Base-by-base conservation (phyloP, 2,888 invertebrate genomes). In the Thymelicus sylvestris region DNA sequence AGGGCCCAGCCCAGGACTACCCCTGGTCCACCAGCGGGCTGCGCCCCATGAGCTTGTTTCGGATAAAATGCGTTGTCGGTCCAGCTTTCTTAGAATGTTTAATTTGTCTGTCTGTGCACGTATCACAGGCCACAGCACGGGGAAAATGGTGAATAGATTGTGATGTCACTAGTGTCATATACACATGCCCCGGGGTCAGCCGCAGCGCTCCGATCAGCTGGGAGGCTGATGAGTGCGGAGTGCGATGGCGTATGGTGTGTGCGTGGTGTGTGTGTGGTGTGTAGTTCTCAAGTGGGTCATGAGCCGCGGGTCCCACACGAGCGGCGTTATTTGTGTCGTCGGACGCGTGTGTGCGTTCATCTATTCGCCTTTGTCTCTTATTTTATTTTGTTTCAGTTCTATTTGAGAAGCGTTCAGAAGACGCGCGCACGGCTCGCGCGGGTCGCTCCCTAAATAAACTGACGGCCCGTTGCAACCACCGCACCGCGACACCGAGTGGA, bases 301-400 rank as follows among this genome's bases (percentile, higher is more conserved):
- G 47, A 48, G 41, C 71, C 13, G 63, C 61, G 62, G 67, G 48
- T 48, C 48, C 48, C 67, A 61, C 52, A 39, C 70, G 52, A 47
- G 47, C 64, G 69, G 75, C 75, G 76, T 76, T 74, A 76, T 78
- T 72, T 72, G 69, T 67, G 66, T 73, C 74, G 73, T 48, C 41
- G 19, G 52, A 41, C 61, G 52, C 62, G 31, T 31, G 50, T 24
- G 61, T 52, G 67, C 52, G 61, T 61, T 15, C 62, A 38, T 62
- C 31, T 31, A 31, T 31, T 31, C 61, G 61, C 67, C 67, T 68
- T 68, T 68, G 67, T 73, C 68, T 74, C 63, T 69, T 68, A 62
- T 72, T 73, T 77, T 69, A 74, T 74, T 76, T 74, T 74, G 71
- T 73, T 70, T 73, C 65, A 63, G 73, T 71, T 71, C 73, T 73